Evolutionary conservation across 2,888 invertebrate genomes (phyloP), one percentile per base, ranked within the genome.

Genomic region (Drosophila trichaetosa): DNA sequence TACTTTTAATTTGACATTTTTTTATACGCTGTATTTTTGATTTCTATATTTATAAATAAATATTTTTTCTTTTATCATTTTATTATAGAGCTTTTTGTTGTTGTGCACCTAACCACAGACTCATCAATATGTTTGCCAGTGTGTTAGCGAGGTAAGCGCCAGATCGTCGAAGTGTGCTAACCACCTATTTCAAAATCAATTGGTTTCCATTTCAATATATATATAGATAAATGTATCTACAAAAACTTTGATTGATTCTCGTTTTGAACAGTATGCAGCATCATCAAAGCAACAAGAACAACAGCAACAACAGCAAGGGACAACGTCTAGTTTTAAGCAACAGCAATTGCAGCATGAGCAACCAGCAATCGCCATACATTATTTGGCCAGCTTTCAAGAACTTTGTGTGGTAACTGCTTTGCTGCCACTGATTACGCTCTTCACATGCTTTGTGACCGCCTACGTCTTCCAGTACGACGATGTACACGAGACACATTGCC

Each of bases 401-500:
- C 95, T 98, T 90, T 98, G 98, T 93, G 94, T 97, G 84, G 94
- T 96, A 81, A 97, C 98, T 66, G 96, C 98, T 71, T 96, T 96
- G 91, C 95, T 98, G 94, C 98, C 98, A 79, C 94, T 98, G 91
- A 94, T 96, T 92, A 96, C 97, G 90, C 95, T 98, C 91, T 94
- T 97, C 91, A 95, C 97, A 93, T 98, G 98, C 94, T 97, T 98
- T 93, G 94, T 97, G 92, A 96, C 97, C 82, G 98, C 98, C 76
- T 96, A 97, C 92, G 95, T 98, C 92, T 98, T 97, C 94, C 97
- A 98, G 94, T 96, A 96, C 94, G 97, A 98, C 94, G 97, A 98
- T 93, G 97, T 98, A 91, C 98, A 98, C 92, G 98, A 98, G 94
- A 98, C 98, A 82, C 97, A 98, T 94, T 98, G 98, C 95, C 96